Percentiles rank a stretch among this genome's conserved stretches.
phyloP scores from a whole-genome alignment of 2,888 invertebrate species.

The Oxytorus armatus region DNA sequence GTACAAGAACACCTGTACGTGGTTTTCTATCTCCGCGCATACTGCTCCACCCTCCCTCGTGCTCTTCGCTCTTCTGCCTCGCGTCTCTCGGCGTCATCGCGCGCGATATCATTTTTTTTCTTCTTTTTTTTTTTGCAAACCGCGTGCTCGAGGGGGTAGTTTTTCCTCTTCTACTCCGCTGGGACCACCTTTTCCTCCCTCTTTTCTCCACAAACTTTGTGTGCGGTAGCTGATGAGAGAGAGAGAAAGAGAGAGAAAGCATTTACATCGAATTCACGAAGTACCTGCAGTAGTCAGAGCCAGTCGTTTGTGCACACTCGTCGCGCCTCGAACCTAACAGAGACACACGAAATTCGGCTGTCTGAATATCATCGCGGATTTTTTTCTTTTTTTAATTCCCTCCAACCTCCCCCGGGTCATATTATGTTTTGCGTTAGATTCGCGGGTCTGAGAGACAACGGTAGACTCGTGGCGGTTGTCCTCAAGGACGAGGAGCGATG shows the following conservation, averaged over 20 bases:
- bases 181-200: conserved; percentile 50
- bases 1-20: conserved; percentile 54
- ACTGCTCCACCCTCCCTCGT: conserved; percentile 54
- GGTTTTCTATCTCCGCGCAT: conserved; percentile 50
- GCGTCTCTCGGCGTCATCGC: conserved; percentile 60
- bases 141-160: conserved; percentile 48
- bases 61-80: conserved; percentile 59
- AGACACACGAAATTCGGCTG: background rate
- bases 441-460: conserved; percentile 70
- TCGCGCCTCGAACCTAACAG: conserved; percentile 40
- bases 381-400: conserved; percentile 6
- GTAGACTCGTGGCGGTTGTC: conserved; percentile 67
- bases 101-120: conserved; percentile 45
- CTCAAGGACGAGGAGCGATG: conserved; percentile 62
- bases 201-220: conserved; percentile 53
- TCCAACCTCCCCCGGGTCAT: conserved; percentile 56
- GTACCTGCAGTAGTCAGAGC: conserved; percentile 49
- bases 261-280: conserved; percentile 65
- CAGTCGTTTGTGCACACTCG: conserved; percentile 68
- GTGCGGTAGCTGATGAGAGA: conserved; percentile 43
- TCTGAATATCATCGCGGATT: conserved; percentile 12
- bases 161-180: conserved; percentile 49
- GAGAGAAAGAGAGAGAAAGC: conserved; percentile 40
- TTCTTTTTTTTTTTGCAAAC: conserved; percentile 42
- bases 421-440: conserved; percentile 77